phyloP scores from a whole-genome alignment of 2,888 invertebrate species.

The Drosophila prolongata region DNA sequence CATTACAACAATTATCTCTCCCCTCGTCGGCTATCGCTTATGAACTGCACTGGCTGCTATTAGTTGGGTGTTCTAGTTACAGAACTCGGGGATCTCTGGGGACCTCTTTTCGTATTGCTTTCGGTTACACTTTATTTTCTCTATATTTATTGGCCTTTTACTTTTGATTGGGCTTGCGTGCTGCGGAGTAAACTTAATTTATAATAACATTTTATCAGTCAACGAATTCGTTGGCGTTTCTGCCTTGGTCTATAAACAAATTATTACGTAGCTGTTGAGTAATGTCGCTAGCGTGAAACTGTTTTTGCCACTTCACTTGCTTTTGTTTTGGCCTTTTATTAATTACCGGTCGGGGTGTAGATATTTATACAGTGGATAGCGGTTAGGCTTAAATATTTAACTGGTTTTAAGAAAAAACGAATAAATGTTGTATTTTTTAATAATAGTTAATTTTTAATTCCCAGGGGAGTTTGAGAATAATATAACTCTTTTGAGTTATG shows the following conservation, averaged over 20 bases:
- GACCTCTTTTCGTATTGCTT: conserved; percentile 62
- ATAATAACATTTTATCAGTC: conserved; percentile 53
- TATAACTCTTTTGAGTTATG: too few species aligned
- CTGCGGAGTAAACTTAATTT: conserved; percentile 53
- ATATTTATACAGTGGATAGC: conserved; percentile 13
- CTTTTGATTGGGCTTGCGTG: conserved; percentile 34
- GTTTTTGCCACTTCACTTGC: conserved; percentile 34
- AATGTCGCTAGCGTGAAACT: conserved; percentile 54
- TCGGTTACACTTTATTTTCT: conserved; percentile 49
- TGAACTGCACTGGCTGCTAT: conserved; percentile 31
- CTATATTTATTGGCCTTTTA: conserved; percentile 8
- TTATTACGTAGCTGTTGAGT: conserved; percentile 63
- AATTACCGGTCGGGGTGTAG: conserved; percentile 27
- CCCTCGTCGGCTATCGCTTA: conserved; percentile 26
- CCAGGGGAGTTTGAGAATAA: too few species aligned
- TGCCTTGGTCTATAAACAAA: conserved; percentile 50
- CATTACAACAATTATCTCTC: conserved; percentile 47
- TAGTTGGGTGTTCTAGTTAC: conserved; percentile 22
- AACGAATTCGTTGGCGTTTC: conserved; percentile 17
- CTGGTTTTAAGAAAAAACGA: neutral
- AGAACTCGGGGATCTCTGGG: conserved; percentile 12
- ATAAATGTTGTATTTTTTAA: too few species aligned
- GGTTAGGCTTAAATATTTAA: neutral
- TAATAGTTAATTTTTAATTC: too few species aligned
- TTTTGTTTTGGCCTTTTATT: conserved; percentile 26